Evolutionary conservation across 1,140 invertebrate genomes (phyloP), one percentile per base, ranked within the genome.

Genomic region (Pachyrhynchus sulphureomaculatus): DNA sequence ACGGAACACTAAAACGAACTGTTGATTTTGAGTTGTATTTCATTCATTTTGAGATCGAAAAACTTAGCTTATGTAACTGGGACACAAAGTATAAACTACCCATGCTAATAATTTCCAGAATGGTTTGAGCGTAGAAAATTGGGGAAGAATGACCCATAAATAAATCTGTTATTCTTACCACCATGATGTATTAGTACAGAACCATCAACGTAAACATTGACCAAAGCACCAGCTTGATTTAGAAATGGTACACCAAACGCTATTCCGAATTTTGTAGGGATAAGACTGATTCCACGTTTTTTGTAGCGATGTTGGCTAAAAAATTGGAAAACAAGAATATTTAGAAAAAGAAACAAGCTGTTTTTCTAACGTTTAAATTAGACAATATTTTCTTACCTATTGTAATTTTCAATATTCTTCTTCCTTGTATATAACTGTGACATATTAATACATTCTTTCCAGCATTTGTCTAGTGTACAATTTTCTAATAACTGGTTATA

Each of bases 211-310:
- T 98, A 98, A 17, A 98, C 82, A 17, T 93, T 84, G n/a, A 98
- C 81, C 15, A 98, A 78, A 3, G 94, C 92, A 24, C 92, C 95
- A 15, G 83, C 86, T 80, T 98, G 95, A 77, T 98, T 97, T 36
- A 98, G 75, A 66, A 90, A 86, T 49, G 83, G 77, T 5, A 86
- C 81, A 0, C 87, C 88, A 72, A 95, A 98, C 0, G 90, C 86
- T 54, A 97, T 89, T 0, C 93, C 94, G 76, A 90, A 98, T 77
- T 90, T 96, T 0, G 91, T 91, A 20, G 95, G 93, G 12, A 95
- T 82, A 4, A 96, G 73, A 0, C 88, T 78, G 1, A 98, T 82
- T 8, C 95, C 95, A 15, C 92, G 84, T 75, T 98, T 98, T 67
- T 88, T 86, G 84, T 89, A 96, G 29, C 88, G 83, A 73, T 95